phyloP scores from a whole-genome alignment of 2,797 vertebrate species.

The Pristis pectinata region DNA sequence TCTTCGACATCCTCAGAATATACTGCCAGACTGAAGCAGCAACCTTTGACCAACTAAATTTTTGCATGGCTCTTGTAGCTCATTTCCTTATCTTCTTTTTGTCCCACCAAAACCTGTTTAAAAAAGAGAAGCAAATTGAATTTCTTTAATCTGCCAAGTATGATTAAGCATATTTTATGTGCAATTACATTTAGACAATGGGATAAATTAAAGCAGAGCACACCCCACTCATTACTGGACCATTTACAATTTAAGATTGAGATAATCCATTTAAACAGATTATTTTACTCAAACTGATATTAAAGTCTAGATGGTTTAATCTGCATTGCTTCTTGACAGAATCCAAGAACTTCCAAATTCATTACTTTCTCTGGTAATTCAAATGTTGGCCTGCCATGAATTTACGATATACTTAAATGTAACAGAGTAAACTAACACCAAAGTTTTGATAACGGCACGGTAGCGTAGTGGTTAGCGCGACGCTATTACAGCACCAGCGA shows the following conservation, averaged over 20 bases:
- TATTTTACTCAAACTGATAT: not conserved
- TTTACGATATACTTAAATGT: not conserved
- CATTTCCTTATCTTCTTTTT: constrained; percentile 28
- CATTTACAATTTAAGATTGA: no score
- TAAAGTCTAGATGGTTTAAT: not conserved
- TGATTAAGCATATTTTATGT: not conserved
- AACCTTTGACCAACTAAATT: not conserved
- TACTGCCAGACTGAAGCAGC: not conserved
- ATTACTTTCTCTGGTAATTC: not conserved
- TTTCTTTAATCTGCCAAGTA: not conserved
- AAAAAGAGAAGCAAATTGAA: not conserved
- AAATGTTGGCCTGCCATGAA: not conserved
- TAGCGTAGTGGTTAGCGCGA: no score
- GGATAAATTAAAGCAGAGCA: not conserved
- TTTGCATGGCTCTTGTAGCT: not conserved
- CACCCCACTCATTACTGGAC: not conserved
- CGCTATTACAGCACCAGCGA: no score
- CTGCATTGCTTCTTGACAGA: not conserved
- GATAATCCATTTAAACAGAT: no score
- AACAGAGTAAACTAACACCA: not conserved
- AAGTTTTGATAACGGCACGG: not conserved
- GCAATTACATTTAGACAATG: not conserved
- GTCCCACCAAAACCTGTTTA: constrained; percentile 25
- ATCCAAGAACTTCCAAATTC: not conserved
- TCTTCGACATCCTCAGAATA: not conserved